Percentiles rank a stretch among this genome's conserved stretches.
Conservation (phyloP, 2,797 vertebrate species). For the Enteromius paludinosus region DNA sequence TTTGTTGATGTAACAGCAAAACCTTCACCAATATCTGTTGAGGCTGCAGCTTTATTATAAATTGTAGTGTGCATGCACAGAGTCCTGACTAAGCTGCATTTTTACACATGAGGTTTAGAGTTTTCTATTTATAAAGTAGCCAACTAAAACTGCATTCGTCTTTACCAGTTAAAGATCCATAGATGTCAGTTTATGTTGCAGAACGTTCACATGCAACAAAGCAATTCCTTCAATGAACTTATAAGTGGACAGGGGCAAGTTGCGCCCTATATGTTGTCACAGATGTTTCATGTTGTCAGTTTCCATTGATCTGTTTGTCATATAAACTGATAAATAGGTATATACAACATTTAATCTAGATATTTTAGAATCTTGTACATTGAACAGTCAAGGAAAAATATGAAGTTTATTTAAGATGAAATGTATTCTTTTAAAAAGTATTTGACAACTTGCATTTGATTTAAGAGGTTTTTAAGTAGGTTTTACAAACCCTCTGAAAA, state of each 20-base stretch:
- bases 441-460: neutral
- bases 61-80: neutral
- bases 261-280: neutral
- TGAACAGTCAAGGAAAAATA: neutral
- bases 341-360: neutral
- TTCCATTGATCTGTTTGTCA: neutral
- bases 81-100: slow-evolving; percentile 18
- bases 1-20: neutral
- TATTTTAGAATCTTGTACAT: neutral
- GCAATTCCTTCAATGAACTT: neutral
- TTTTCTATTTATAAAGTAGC: neutral
- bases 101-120: slow-evolving; percentile 5
- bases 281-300: neutral
- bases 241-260: neutral
- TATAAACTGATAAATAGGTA: neutral
- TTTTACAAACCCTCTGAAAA: slow-evolving; percentile 1
- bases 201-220: neutral
- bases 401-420: neutral
- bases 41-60: slow-evolving; percentile 15
- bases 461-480: neutral
- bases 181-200: neutral
- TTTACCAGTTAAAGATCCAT: neutral
- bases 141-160: neutral
- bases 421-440: neutral
- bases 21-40: slow-evolving; percentile 1